Conservation (phyloP, 2,888 invertebrate species). For the Microctonus aethiopoides region DNA sequence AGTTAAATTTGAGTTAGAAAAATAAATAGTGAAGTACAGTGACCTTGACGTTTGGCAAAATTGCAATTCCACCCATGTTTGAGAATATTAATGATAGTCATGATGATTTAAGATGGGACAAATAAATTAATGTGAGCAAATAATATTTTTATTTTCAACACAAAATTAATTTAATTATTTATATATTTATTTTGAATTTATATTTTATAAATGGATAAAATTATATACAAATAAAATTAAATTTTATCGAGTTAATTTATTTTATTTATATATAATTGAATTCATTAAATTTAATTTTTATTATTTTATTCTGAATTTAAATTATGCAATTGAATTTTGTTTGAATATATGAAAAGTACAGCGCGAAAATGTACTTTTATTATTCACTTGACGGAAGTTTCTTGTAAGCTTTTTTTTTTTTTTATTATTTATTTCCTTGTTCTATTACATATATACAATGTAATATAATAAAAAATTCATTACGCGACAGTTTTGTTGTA, state of each 20-base stretch:
- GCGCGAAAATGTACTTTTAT: background rate
- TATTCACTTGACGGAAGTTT: background rate
- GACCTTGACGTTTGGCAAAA: slow-evolving; percentile 1
- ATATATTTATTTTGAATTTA: background rate
- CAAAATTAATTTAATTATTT: background rate
- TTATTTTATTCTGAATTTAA: background rate
- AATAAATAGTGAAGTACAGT: background rate
- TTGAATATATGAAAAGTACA: background rate
- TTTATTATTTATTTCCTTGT: background rate
- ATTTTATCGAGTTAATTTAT: background rate
- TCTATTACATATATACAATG: background rate
- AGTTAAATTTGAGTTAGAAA: background rate
- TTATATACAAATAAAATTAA: background rate
- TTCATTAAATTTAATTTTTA: background rate
- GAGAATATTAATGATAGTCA: background rate
- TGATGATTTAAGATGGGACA: background rate
- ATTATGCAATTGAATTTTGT: background rate
- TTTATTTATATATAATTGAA: background rate
- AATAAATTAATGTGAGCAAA: background rate
- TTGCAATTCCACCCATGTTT: background rate
- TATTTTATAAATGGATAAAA: background rate
- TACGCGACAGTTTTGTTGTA: background rate
- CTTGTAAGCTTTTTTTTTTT: background rate
- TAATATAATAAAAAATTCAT: background rate
- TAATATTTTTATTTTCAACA: background rate